Percentiles rank a stretch among this genome's conserved stretches.
Evolutionary conservation across 2,113 vertebrate species (phyloP).

Genomic region (Platichthys stellatus): DNA sequence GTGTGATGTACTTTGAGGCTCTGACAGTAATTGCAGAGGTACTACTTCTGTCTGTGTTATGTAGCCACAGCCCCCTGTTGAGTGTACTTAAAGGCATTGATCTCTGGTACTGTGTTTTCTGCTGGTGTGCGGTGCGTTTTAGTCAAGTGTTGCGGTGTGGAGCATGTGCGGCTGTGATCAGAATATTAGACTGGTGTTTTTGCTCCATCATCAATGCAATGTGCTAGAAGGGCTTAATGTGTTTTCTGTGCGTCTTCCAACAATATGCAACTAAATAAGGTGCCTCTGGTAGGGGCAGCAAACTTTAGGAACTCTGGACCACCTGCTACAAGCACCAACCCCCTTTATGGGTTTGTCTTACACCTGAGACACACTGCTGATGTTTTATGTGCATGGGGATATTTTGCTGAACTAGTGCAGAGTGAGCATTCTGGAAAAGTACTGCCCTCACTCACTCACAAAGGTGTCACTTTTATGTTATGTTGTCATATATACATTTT

Average conservation of each 20-base stretch:
- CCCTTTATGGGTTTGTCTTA: background rate
- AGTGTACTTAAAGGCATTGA: slow-evolving; percentile 8
- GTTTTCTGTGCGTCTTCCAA: background rate
- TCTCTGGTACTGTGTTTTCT: too few species aligned
- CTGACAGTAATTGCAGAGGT: slow-evolving; percentile 23
- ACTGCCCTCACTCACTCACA: too few species aligned
- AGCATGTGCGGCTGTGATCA: background rate
- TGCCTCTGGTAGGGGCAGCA: background rate
- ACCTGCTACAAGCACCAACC: background rate
- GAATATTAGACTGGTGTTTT: background rate
- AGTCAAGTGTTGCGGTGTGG: background rate
- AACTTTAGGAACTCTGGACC: background rate
- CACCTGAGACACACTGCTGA: background rate
- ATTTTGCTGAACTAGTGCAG: too few species aligned
- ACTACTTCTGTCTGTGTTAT: slow-evolving; percentile 11
- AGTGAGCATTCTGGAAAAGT: too few species aligned
- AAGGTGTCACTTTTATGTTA: too few species aligned
- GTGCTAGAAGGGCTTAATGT: background rate
- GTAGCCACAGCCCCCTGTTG: slow-evolving; percentile 5
- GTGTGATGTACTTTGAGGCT: slow-evolving; percentile 14
- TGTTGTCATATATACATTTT: too few species aligned
- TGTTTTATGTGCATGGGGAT: background rate
- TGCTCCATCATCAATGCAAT: background rate
- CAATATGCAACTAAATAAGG: background rate
- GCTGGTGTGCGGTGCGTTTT: too few species aligned